A percentile compares a stretch with the other conserved stretches of the same genome.
Conservation (phyloP, 1,140 invertebrate genomes). For the Goniozus legneri region DNA sequence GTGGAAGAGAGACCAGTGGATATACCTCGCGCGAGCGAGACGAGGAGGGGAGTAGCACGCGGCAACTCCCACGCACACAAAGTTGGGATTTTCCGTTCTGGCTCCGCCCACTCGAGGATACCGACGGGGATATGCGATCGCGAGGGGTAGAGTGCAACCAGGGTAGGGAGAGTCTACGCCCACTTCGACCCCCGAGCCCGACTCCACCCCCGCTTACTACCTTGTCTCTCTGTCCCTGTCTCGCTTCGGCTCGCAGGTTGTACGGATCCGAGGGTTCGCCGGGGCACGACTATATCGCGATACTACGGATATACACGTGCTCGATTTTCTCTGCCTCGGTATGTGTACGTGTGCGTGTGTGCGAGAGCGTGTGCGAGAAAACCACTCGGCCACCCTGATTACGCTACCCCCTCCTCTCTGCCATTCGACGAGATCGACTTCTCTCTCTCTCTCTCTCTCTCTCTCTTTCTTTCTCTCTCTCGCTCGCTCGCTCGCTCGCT, state of each 20-base stretch:
- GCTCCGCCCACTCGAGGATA: slow-evolving; percentile 34
- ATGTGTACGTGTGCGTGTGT: slow-evolving; percentile 4
- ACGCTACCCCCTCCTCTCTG: slow-evolving; percentile 34
- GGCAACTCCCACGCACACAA: slow-evolving; percentile 29
- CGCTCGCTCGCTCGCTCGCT: too few species aligned
- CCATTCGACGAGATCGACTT: background rate
- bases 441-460: background rate
- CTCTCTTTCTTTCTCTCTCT: background rate
- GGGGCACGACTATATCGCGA: too few species aligned
- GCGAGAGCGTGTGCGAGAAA: slow-evolving; percentile 7
- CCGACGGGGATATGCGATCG: too few species aligned
- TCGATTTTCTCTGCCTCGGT: slow-evolving; percentile 11
- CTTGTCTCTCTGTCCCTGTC: too few species aligned
- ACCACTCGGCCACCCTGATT: slow-evolving; percentile 43
- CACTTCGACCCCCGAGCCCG: slow-evolving; percentile 17
- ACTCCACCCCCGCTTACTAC: too few species aligned
- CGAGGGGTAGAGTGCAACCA: too few species aligned
- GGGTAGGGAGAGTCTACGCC: too few species aligned
- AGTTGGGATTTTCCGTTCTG: slow-evolving; percentile 34
- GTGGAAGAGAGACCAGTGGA: background rate
- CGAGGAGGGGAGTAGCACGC: background rate
- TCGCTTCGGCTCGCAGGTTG: too few species aligned
- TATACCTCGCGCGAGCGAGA: slow-evolving; percentile 3
- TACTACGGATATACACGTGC: too few species aligned
- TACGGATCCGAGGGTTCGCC: too few species aligned